Evolutionary conservation across 2,797 vertebrate genomes (phyloP).

Genomic region (Coregonus ussuriensis): DNA sequence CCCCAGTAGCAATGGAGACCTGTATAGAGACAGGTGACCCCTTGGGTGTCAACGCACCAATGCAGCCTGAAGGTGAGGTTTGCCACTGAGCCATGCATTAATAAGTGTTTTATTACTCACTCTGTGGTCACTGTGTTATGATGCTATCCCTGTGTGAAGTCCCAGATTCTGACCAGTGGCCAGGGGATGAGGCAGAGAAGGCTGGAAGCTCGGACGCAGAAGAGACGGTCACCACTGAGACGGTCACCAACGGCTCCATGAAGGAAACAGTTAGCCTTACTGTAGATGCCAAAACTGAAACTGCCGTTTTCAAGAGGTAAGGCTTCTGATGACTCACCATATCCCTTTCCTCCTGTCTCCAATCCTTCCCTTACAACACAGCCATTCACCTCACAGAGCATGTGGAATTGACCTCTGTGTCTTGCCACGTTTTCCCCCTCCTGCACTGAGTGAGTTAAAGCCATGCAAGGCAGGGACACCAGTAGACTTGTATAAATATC

Average conservation of each 20-base stretch:
- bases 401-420: conserved; percentile 22
- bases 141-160: background rate
- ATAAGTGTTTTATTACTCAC: background rate
- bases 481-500: conserved; percentile 16
- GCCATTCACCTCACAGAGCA: conserved; percentile 33
- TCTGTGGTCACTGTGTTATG: background rate
- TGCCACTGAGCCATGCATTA: background rate
- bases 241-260: conserved; percentile 97
- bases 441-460: background rate
- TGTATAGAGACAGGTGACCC: conserved; percentile 86
- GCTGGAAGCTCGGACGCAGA: conserved; percentile 81
- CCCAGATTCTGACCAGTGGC: conserved; percentile 73
- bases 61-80: conserved; percentile 83
- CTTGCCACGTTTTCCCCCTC: conserved; percentile 2
- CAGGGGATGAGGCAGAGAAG: conserved; percentile 60
- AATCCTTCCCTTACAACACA: background rate
- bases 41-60: conserved; percentile 80
- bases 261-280: conserved; percentile 99
- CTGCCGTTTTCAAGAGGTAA: conserved; percentile 98
- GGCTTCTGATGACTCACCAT: conserved; percentile 19
- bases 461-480: conserved; percentile 15
- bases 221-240: conserved; percentile 92
- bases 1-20: conserved; percentile 98
- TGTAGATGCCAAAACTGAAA: conserved; percentile 99
- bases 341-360: too few relatives aligned